phyloP scores from a whole-genome alignment of 1,140 invertebrate species.

The Drosophila melanogaster region Release_6_plus_ISO1_MT NT_033777.3:30362501-30363000 shows the following conservation, averaged over 20 bases:
- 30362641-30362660: conserved; percentile 12
- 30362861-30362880: conserved; percentile 42
- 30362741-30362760: conserved; percentile 23
- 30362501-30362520: conserved; percentile 83
- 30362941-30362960: conserved; percentile 50
- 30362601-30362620: conserved; percentile 31
- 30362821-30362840: conserved; percentile 81
- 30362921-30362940: conserved; percentile 80
- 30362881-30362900: conserved; percentile 55
- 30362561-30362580: conserved; percentile 33
- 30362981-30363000: conserved; percentile 54
- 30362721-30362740: conserved; percentile 35
- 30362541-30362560: conserved; percentile 64
- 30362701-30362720: background rate
- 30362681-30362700: conserved; percentile 6
- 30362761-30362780: conserved; percentile 46
- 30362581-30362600: conserved; percentile 36
- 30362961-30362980: conserved; percentile 10
- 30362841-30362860: conserved; percentile 66
- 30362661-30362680: conserved; percentile 40
- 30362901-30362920: conserved; percentile 68
- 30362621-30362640: conserved; percentile 7
- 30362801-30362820: conserved; percentile 51
- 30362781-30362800: conserved; percentile 18
- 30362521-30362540: conserved; percentile 80